These are phyloP conservation scores for Prionchulus punctatus DNA, from an alignment of 2,888 invertebrate genomes.

Conservation along the genomic window DNA sequence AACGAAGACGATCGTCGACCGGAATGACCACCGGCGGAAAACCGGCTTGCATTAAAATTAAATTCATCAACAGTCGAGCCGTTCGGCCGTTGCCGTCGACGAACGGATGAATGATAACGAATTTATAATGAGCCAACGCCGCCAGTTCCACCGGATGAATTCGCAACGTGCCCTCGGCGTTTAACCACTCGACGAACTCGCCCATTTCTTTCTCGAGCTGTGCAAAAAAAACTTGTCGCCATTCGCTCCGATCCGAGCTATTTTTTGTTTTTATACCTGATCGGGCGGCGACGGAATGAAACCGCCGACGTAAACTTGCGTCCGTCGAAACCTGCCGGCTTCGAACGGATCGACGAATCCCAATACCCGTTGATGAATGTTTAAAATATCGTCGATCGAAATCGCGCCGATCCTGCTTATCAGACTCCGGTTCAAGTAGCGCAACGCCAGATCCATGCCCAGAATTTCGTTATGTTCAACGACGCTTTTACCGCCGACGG, in stretches of 20 bases:
- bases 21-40: slow-evolving; percentile 87
- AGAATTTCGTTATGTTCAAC: slow-evolving; percentile 92
- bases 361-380: slow-evolving; percentile 75
- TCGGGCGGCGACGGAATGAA: slow-evolving; percentile 76
- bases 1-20: slow-evolving; percentile 54
- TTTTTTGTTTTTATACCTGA: slow-evolving; percentile 21
- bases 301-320: slow-evolving; percentile 86
- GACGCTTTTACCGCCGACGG: slow-evolving; percentile 69
- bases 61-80: slow-evolving; percentile 82
- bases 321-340: slow-evolving; percentile 68
- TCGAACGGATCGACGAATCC: slow-evolving; percentile 85
- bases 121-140: slow-evolving; percentile 84
- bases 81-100: slow-evolving; percentile 91
- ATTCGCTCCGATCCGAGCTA: no score
- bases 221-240: background rate
- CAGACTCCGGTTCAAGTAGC: slow-evolving; percentile 59
- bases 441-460: slow-evolving; percentile 73
- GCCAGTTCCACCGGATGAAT: slow-evolving; percentile 85
- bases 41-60: slow-evolving; percentile 77
- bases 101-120: slow-evolving; percentile 93
- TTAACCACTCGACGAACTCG: slow-evolving; percentile 75
- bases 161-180: slow-evolving; percentile 57
- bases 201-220: slow-evolving; percentile 62
- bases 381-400: slow-evolving; percentile 65
- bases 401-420: slow-evolving; percentile 51